Base-by-base conservation (phyloP, 2,113 vertebrate species). In the Peromyscus polionotus region DNA sequence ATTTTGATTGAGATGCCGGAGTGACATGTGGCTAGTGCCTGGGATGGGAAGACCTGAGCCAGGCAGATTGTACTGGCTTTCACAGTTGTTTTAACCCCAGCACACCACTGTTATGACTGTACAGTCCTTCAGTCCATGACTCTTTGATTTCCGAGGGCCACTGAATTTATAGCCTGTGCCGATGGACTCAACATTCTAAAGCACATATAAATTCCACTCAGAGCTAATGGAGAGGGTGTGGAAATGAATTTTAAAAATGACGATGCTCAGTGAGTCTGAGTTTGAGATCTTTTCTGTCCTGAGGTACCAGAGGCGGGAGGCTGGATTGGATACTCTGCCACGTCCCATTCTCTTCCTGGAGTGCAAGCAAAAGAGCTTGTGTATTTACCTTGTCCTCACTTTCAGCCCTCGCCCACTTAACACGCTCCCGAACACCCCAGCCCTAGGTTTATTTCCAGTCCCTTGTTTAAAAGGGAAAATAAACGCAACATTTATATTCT, bases 91-190 rank as follows among this genome's bases (percentile, higher is more conserved):
- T 70, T 65, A n/a, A 59, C 31, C 9, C 59, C 11, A 13, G 3
- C 5, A 48, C 6, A 5, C 11, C 9, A 19, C 36, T 26, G 5
- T 48, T 13, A 51, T 1, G 72, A 14, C 54, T 63, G 11, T 2
- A 24, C 14, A 36, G 36, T 26, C 54, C 14, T 75, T 94, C 31
- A 13, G 4, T n/a, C 72, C 39, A 51, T 54, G 24, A 33, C 16
- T 85, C 88, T 96, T 86, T 80, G 24, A 80, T 84, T 91, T 92
- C 65, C 57, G 42, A 80, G 61, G 59, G 13, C 77, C 73, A 42
- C 42, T 65, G 7, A n/a, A 16, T 84, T 75, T 89, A 59, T 72
- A 73, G 75, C 26, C 17, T 39, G 17, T 51, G 86, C 36, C 70
- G 63, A 22, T 10, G 19, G 67, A 16, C 22, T 88, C 70, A 93